Evolutionary conservation across 2,113 vertebrate species (phyloP).

Genomic region (Cepphus grylle): DNA sequence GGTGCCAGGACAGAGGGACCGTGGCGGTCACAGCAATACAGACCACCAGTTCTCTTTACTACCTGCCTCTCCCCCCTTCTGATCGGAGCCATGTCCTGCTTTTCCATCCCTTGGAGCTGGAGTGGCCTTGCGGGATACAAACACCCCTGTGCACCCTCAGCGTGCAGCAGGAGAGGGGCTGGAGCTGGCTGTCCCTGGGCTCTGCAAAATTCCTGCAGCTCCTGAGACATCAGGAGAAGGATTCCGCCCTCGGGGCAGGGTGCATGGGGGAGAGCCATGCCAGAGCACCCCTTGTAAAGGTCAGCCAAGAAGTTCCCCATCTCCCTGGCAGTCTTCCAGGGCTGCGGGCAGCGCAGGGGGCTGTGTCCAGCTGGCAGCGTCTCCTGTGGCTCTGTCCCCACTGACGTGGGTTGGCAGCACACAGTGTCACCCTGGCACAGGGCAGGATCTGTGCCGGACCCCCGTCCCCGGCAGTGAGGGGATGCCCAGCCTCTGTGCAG

Average conservation of each 20-base stretch:
- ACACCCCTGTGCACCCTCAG: neutral
- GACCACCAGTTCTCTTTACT: neutral
- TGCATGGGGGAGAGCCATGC: neutral
- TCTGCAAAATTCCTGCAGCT: neutral
- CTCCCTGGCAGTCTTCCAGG: neutral
- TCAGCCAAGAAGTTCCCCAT: rapidly evolving
- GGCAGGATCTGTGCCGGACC: neutral
- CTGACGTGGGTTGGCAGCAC: neutral
- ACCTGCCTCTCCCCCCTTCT: neutral
- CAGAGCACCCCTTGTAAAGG: neutral
- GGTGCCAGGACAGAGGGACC: neutral
- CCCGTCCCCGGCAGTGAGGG: neutral
- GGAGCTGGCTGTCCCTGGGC: neutral
- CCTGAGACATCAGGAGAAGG: neutral
- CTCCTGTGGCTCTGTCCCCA: neutral
- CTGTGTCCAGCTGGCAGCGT: constrained; percentile 46
- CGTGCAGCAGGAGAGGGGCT: neutral
- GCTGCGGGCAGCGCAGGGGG: neutral
- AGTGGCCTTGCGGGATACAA: neutral
- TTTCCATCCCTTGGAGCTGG: neutral
- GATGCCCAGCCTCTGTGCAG: neutral
- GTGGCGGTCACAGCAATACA: neutral
- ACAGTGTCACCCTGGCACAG: neutral
- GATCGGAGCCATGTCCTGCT: neutral
- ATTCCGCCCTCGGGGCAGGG: neutral